Percentiles rank a stretch among this genome's conserved stretches.
These are phyloP conservation scores for Drosophila eugracilis DNA, from an alignment of 1,140 invertebrate genomes.

Conservation along the genomic window DNA sequence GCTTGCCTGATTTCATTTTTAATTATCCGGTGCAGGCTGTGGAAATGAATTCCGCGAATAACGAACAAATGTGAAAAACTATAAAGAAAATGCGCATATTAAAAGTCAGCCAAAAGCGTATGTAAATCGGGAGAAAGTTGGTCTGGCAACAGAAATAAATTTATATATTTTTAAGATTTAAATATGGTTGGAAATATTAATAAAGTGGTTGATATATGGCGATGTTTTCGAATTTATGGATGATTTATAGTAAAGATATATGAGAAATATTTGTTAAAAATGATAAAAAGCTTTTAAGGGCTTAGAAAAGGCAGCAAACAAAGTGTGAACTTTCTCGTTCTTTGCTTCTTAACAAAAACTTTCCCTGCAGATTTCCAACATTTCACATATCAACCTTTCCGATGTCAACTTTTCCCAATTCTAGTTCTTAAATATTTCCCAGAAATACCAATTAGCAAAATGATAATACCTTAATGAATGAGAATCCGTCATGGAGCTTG, in stretches of 20 bases:
- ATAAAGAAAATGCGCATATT: constrained; percentile 32
- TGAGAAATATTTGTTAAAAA: neutral
- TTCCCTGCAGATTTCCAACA: too few relatives aligned
- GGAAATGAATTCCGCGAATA: constrained; percentile 23
- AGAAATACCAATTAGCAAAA: too few relatives aligned
- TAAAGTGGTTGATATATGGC: neutral
- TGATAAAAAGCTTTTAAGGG: too few relatives aligned
- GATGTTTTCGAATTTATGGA: neutral
- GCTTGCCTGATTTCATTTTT: constrained; percentile 51
- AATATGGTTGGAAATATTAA: neutral
- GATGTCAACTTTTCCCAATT: too few relatives aligned
- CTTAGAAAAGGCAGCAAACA: too few relatives aligned
- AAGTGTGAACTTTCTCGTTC: too few relatives aligned
- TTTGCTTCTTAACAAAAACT: too few relatives aligned
- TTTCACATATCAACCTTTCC: too few relatives aligned
- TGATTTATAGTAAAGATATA: neutral
- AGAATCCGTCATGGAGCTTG: too few relatives aligned
- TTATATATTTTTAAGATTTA: constrained; percentile 7
- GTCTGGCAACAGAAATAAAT: neutral
- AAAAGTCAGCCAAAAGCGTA: constrained; percentile 31
- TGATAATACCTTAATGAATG: too few relatives aligned
- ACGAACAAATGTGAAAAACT: constrained; percentile 7
- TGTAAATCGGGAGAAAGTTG: neutral
- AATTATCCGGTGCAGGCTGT: constrained; percentile 54
- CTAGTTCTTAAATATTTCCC: too few relatives aligned